Base-by-base conservation (phyloP, 2,797 vertebrate species). In the Premnoplex brunnescens region DNA sequence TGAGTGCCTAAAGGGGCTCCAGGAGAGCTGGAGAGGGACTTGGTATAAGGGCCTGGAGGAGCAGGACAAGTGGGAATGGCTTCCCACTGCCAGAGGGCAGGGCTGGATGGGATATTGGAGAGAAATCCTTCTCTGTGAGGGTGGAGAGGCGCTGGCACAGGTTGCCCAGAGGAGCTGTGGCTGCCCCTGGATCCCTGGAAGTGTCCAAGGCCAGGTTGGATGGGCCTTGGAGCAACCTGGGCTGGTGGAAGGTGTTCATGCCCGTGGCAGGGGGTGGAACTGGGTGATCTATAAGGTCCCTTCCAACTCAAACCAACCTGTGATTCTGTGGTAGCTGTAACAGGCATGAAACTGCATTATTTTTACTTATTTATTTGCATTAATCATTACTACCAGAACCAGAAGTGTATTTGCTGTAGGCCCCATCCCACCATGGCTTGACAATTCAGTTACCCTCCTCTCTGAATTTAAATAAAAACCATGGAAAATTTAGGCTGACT, bases 71-170 rank as follows among this genome's bases (percentile, higher is more conserved):
- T 9, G 18, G 27, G 22, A 55, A 75, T 68, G 55, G 15, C 26
- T 77, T 34, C 10, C 18, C 37, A 26, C 0, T 52, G 18, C 17
- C 48, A 60, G 10, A 54, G 26, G 24, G 2, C 60, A 34, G n/a
- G n/a, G 3, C 0, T 4, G 0, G 30, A 6, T 46, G 14, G 34
- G 22, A 23, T 3, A 41, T 14, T 41, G 22, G 2, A 39, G 34
- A 66, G 21, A 0, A 81, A 27, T 58, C 28, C 2, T 1, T 58
- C 0, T 0, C 8, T 51, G 2, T 34, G 34, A 26, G 22, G 10
- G 2, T 54, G 34, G 0, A 0, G 4, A 68, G 34, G 7, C 4
- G 10, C 19, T 68, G 48, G 30, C 30, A 27, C 6, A 62, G 39
- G 28, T 0, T 88, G 3, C 1, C 24, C 46, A 54, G 27, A 20